Conservation (phyloP, 1,140 invertebrate genomes). For the Phenacoccus solenopsis region DNA sequence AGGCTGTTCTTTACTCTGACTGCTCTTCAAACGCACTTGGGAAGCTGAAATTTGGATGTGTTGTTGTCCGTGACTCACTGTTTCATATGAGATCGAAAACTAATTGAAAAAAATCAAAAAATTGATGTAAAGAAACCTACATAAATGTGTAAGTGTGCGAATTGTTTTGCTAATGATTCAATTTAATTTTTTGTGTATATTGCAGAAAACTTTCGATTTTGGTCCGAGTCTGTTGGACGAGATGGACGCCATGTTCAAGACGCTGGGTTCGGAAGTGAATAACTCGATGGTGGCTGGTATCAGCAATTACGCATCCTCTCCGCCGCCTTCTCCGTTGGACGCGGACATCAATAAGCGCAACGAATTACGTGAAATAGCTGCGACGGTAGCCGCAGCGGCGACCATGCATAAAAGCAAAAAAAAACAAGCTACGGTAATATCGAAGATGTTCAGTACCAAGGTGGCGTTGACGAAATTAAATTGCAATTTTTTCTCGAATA, state of each 20-base stretch:
- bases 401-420: conserved; percentile 42
- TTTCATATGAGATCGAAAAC: too few species aligned
- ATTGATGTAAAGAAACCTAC: too few species aligned
- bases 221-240: conserved; percentile 87
- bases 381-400: conserved; percentile 30
- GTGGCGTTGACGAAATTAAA: conserved; percentile 26
- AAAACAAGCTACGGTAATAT: conserved; percentile 58
- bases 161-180: not conserved
- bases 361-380: conserved; percentile 56
- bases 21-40: too few species aligned
- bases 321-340: conserved; percentile 42
- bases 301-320: conserved; percentile 28
- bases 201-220: conserved; percentile 70
- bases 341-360: conserved; percentile 53
- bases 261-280: conserved; percentile 38
- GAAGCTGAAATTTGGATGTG: too few species aligned
- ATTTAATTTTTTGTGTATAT: conserved; percentile 22
- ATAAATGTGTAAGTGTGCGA: too few species aligned
- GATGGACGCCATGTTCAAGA: conserved; percentile 86
- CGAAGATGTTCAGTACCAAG: not conserved
- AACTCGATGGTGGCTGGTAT: conserved; percentile 19
- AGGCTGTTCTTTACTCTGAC: too few species aligned
- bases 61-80: too few species aligned
- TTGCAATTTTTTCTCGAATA: conserved; percentile 30
- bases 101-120: too few species aligned